Evolutionary conservation across 1,140 invertebrate genomes (phyloP), one percentile per base, ranked within the genome.

Genomic region (Planococcus citri): DNA sequence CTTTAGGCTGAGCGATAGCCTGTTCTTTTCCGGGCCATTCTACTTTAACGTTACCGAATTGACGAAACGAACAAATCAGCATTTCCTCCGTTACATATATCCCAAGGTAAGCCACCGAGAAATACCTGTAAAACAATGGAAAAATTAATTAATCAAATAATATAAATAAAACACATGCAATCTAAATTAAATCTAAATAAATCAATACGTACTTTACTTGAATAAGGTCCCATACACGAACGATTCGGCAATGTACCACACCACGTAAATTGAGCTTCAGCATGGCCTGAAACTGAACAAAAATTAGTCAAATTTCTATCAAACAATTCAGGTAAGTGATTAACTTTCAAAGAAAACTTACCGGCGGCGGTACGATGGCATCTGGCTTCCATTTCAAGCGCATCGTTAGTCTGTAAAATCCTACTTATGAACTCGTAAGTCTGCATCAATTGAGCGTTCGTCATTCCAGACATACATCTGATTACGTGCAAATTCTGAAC

Each of bases 41-140:
- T 78, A 93, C 84, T 78, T 81, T 74, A 20, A 97, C 86, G 0
- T 83, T 83, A n/a, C 94, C 92, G 76, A 95, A 96, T 58, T 86
- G 86, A 74, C 87, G 87, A 73, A 97, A 93, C 0, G 91, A 87
- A 69, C 89, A 82, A 33, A 91, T 81, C 6, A 95, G 80, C 41
- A 84, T 82, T 29, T 86, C 82, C 79, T 98, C 95, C 9, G 88
- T 92, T 41, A n/a, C n/a, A n/a, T n/a, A 97, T 91, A 76, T 98
- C 95, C 91, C 93, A 98, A 1, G 96, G 96, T 64, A 97, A 86
- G 8, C 96, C 97, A 51, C 97, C 97, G 9, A 98, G 80, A 78
- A 99, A 98, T 12, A 98, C 87, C 80, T 90, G 71, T 14, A 76
- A 73, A 37, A 58, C n/a, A n/a, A n/a, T n/a, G 9, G 37, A 9